Base-by-base conservation (phyloP, 1,140 invertebrate species). In the Micrasema minimum region DNA sequence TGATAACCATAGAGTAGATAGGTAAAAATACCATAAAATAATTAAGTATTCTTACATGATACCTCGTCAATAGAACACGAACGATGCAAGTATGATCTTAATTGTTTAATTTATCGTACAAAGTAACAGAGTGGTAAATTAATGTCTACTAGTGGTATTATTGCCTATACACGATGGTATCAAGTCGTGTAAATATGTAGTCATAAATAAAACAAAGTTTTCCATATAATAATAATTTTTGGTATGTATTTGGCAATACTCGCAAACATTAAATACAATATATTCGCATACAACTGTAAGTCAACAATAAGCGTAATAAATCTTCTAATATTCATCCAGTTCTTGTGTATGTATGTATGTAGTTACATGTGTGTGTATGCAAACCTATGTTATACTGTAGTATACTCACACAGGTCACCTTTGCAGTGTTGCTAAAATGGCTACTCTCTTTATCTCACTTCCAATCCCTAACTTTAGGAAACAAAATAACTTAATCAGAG, bases 161-260 rank as follows among this genome's bases (percentile, higher is more conserved):
- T 2, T 4, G 26, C 26, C 26, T 31, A 4, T 31, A 2, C 26
- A 31, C 26, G 7, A 31, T 7, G 26, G 26, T 31, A 4, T 31
- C n/a, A n/a, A n/a, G n/a, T n/a, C n/a, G n/a, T 31, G 7, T 31
- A 31, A 31, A 31, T 31, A 7, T 31, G 26, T 69, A 18, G n/a
- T n/a, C n/a, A n/a, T n/a, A 66, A 75, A 75, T 75, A 75, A 75
- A 75, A 75, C 70, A 43, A 72, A 22, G 45, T 50, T 67, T 66
- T 53, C 66, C 70, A 69, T 72, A 71, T 75, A 75, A 75, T 75
- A 75, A 72, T 75, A 75, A 75, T 75, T 75, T 75, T 75, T 75
- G 74, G 74, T 75, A 75, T 75, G 74, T 72, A 72, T 75, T 75
- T 75, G 74, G 74, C 74, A 75, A 75, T 75, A 70, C 70, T 75